Conservation (phyloP, 2,888 invertebrate genomes). For the Conistra vaccinii region DNA sequence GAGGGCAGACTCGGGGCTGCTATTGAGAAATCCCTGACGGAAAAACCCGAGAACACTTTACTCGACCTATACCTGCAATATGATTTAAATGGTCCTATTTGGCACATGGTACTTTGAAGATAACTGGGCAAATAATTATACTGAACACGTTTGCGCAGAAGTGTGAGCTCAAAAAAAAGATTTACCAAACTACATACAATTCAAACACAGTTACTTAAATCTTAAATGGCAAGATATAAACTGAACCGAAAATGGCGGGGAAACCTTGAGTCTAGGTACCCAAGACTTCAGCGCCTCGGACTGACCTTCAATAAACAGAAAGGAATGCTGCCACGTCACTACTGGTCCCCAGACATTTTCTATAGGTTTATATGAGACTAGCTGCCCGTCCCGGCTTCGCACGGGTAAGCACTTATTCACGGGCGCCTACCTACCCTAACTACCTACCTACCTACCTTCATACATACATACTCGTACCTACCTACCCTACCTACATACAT, state of each 20-base stretch:
- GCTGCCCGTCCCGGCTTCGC: no score
- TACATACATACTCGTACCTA: no score
- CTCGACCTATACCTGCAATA: not conserved
- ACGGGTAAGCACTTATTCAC: no score
- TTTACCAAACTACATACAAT: not conserved
- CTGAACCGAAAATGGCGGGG: not conserved
- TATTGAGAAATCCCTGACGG: no score
- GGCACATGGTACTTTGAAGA: not conserved
- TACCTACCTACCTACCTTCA: no score
- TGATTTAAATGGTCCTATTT: not conserved
- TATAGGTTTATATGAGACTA: no score
- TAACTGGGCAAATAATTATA: not conserved
- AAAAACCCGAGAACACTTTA: not conserved
- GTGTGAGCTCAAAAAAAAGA: not conserved
- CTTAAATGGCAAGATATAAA: not conserved
- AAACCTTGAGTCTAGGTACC: not conserved
- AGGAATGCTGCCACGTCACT: no score
- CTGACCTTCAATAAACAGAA: not conserved
- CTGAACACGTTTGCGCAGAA: not conserved
- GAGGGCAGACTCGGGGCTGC: no score
- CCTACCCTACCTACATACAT: no score
- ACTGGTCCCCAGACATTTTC: no score
- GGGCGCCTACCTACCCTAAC: no score
- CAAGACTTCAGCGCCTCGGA: not conserved
- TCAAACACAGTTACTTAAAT: not conserved